A percentile compares a stretch with the other conserved stretches of the same genome.
phyloP scores from a whole-genome alignment of 2,113 vertebrate species.

The Chauna torquata region DNA sequence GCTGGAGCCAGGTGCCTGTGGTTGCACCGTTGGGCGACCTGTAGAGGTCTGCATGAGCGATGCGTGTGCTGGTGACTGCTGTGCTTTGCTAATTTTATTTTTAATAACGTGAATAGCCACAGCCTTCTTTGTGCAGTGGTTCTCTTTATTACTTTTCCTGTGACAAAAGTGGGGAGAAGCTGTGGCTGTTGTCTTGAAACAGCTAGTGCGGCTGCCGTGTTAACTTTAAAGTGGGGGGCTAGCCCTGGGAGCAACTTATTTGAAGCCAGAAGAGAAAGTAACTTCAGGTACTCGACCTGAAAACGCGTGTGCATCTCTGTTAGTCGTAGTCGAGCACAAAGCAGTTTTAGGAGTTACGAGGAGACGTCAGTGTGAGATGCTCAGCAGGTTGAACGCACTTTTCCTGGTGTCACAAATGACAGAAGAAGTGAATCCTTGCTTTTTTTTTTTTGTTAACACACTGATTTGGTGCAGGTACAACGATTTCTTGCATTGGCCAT shows the following conservation, averaged over 20 bases:
- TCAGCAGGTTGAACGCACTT: neutral
- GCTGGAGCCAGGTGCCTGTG: neutral
- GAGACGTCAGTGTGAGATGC: neutral
- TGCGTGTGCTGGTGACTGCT: no score
- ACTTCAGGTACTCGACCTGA: neutral
- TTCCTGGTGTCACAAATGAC: neutral
- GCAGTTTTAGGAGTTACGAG: neutral
- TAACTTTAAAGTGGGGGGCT: neutral
- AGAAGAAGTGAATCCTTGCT: rapidly evolving
- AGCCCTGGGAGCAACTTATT: neutral
- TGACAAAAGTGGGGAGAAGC: neutral
- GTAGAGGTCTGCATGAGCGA: no score
- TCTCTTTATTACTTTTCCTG: neutral
- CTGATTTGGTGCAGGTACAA: neutral
- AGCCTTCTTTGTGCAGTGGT: no score
- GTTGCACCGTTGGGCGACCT: no score
- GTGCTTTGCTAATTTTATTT: no score
- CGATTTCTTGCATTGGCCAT: rapidly evolving
- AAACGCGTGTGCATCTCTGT: rapidly evolving
- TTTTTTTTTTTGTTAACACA: neutral
- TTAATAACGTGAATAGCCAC: no score
- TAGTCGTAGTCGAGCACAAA: neutral
- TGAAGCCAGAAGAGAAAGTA: neutral
- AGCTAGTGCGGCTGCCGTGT: rapidly evolving
- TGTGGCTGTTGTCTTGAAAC: rapidly evolving